Conservation (phyloP, 2,888 invertebrate species). For the Temnothorax unifasciatus region DNA sequence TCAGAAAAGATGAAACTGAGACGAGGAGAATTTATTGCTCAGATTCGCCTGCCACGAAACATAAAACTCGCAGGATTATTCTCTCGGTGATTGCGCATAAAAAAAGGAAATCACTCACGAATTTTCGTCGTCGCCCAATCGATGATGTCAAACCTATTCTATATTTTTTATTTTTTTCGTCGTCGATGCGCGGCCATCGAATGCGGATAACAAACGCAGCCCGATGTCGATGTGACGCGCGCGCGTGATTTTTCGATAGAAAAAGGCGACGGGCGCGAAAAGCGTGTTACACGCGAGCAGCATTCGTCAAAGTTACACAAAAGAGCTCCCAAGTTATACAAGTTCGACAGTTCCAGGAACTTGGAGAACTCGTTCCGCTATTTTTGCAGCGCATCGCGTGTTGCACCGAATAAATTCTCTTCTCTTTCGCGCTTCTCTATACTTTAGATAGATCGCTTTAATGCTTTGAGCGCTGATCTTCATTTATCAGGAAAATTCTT, state of each 20-base stretch:
- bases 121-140: constrained; percentile 44
- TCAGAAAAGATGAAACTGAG: constrained; percentile 1
- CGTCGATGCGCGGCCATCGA: constrained; percentile 36
- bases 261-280: constrained; percentile 37
- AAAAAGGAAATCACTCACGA: constrained; percentile 42
- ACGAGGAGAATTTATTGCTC: not conserved
- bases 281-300: constrained; percentile 48
- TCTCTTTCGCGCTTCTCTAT: constrained; percentile 20
- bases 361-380: constrained; percentile 50
- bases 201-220: constrained; percentile 44
- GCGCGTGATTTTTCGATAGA: constrained; percentile 54
- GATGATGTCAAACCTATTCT: constrained; percentile 36
- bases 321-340: constrained; percentile 47
- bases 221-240: constrained; percentile 27
- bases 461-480: constrained; percentile 26
- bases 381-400: constrained; percentile 48
- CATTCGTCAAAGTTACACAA: constrained; percentile 60
- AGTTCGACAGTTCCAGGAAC: constrained; percentile 51
- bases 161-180: constrained; percentile 33
- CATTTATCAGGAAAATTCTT: constrained; percentile 42
- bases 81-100: constrained; percentile 21
- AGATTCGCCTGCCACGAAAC: constrained; percentile 8
- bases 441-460: constrained; percentile 49
- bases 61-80: constrained; percentile 26
- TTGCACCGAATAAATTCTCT: constrained; percentile 49